Evolutionary conservation across 2,113 vertebrate genomes (phyloP).

Genomic region (Silurus asotus): DNA sequence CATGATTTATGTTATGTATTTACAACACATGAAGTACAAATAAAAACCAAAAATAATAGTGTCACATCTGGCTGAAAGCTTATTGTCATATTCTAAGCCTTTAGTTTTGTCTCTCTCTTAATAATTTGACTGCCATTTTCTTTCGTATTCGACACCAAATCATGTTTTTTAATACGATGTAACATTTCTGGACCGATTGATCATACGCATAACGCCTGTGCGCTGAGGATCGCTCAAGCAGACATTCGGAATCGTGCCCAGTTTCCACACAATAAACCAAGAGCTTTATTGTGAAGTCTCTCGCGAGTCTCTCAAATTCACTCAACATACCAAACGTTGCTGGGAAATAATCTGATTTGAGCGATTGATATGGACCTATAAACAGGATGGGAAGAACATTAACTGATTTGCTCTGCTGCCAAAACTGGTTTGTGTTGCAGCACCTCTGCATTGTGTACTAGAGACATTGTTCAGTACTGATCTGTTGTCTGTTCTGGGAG

Average conservation of each 20-base stretch:
- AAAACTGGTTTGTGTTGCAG: background rate
- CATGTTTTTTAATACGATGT: background rate
- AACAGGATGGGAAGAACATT: background rate
- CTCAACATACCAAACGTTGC: background rate
- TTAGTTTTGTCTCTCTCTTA: too few species aligned
- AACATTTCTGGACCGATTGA: background rate
- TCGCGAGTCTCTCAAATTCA: background rate
- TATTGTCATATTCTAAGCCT: too few species aligned
- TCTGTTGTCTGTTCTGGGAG: too few species aligned
- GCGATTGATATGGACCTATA: background rate
- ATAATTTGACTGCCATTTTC: too few species aligned
- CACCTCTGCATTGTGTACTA: background rate
- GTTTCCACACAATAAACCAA: background rate
- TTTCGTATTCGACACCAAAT: background rate
- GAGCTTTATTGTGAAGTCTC: background rate
- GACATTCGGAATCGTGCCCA: background rate
- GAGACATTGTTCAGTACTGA: background rate
- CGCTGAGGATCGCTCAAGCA: background rate
- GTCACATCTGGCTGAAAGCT: background rate
- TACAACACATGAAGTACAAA: background rate
- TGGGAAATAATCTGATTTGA: background rate
- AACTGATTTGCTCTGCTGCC: background rate
- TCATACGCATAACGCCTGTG: background rate
- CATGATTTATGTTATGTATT: too few species aligned
- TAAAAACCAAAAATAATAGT: background rate